Evolutionary conservation across 2,888 invertebrate genomes (phyloP).

Genomic region (Melikaiella ostensackeni): DNA sequence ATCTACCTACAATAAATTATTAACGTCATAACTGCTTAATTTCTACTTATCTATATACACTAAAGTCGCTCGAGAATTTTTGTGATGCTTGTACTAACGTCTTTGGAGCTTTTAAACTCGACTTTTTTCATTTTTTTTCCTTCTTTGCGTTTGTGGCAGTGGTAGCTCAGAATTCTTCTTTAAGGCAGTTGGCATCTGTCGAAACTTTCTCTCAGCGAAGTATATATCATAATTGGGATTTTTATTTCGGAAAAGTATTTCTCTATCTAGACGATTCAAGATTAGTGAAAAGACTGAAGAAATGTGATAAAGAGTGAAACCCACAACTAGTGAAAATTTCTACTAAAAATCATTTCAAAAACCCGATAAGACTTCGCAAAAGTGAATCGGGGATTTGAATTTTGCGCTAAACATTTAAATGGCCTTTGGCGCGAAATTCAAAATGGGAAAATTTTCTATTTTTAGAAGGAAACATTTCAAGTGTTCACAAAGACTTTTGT

Average conservation of each 20-base stretch:
- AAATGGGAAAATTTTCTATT: neutral
- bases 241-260: constrained; percentile 6
- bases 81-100: constrained; percentile 52
- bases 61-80: constrained; percentile 55
- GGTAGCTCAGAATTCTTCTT: constrained; percentile 68
- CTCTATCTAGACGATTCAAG: constrained; percentile 28
- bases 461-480: neutral
- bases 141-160: constrained; percentile 63
- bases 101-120: constrained; percentile 32
- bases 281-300: constrained; percentile 17
- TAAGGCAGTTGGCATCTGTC: constrained; percentile 68
- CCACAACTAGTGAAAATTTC: neutral
- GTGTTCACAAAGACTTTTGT: neutral
- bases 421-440: neutral
- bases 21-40: constrained; percentile 59
- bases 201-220: constrained; percentile 23
- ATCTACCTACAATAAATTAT: constrained; percentile 73
- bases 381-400: neutral
- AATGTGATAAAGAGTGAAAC: constrained; percentile 10
- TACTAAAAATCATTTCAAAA: neutral
- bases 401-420: neutral
- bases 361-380: neutral
- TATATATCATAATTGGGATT: constrained; percentile 11
- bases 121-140: constrained; percentile 4
- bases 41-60: constrained; percentile 73